Conservation (phyloP, 64 coral and sea anemone species). For the Acropora tenuis region DNA sequence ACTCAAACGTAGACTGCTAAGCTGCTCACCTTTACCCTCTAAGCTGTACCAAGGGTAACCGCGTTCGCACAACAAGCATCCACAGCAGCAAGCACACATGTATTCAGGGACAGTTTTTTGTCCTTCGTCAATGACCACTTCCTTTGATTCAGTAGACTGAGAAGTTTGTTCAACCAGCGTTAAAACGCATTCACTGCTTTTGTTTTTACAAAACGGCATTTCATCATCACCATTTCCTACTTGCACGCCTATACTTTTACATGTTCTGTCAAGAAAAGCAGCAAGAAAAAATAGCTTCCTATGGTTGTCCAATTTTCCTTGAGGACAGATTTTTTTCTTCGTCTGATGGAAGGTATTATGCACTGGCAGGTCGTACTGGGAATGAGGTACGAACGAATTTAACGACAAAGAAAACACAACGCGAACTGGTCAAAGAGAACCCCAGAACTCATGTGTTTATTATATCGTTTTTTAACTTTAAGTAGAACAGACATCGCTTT, state of each 20-base stretch:
- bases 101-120: background rate
- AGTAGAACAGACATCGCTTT: too few relatives aligned
- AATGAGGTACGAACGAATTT: too few relatives aligned
- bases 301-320: background rate
- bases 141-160: background rate
- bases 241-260: background rate
- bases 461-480: too few relatives aligned
- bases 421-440: too few relatives aligned
- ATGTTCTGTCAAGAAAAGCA: background rate
- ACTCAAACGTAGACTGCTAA: background rate
- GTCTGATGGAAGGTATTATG: too few relatives aligned
- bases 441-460: too few relatives aligned
- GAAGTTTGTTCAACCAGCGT: background rate
- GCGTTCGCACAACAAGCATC: conserved; percentile 14
- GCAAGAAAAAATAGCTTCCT: background rate
- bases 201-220: background rate
- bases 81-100: conserved; percentile 20
- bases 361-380: too few relatives aligned
- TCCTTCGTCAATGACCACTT: background rate
- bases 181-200: background rate
- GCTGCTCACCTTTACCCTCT: background rate
- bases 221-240: conserved; percentile 19
- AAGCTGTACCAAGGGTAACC: conserved; percentile 31
- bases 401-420: too few relatives aligned
- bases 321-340: background rate